These are phyloP conservation scores for Chrysaora quinquecirrha DNA, from an alignment of 30 jellyfish, hydroid and myxozoan species.

Conservation along the genomic window DNA sequence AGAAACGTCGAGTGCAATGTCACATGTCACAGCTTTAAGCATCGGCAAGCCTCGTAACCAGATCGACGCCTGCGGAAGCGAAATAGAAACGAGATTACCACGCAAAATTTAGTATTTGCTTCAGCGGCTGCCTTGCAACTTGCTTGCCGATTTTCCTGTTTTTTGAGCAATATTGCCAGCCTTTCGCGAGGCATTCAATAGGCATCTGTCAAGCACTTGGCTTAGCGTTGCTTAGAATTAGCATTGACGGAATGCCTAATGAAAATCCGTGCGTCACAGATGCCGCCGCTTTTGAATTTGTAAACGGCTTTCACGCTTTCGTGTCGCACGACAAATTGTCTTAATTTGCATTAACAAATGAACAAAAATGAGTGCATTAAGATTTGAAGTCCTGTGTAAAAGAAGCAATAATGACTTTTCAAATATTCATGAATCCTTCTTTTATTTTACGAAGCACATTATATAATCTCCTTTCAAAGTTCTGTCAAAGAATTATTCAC, in stretches of 20 bases:
- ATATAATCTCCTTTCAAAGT: too few species aligned
- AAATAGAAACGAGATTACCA: not conserved
- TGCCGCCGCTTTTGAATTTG: not conserved
- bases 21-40: not conserved
- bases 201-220: not conserved
- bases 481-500: too few species aligned
- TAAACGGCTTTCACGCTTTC: too few species aligned
- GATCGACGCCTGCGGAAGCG: not conserved
- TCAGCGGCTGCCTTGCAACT: too few species aligned
- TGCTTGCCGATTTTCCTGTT: not conserved
- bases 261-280: not conserved
- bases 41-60: not conserved
- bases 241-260: not conserved
- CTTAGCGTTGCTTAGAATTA: not conserved
- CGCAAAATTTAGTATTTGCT: not conserved
- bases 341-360: constrained; percentile 2
- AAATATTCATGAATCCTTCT: not conserved
- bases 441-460: too few species aligned
- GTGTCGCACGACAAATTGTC: constrained; percentile 7
- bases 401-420: not conserved
- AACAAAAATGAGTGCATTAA: not conserved
- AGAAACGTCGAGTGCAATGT: too few species aligned
- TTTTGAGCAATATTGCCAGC: not conserved
- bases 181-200: not conserved
- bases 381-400: not conserved